Conservation (phyloP, 2,113 vertebrate species). For the Hystrix brachyura region DNA sequence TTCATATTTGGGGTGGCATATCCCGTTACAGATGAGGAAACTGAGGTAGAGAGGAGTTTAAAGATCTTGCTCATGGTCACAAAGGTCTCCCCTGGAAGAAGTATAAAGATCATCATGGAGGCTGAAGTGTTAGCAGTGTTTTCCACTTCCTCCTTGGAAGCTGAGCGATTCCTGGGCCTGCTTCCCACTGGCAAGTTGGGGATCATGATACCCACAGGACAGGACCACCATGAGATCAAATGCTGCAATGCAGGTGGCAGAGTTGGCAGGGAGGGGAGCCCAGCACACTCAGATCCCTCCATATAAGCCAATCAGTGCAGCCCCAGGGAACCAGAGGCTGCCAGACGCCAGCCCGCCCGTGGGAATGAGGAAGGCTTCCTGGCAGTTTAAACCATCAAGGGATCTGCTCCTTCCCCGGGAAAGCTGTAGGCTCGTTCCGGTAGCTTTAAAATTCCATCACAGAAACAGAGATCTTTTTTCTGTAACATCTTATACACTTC, state of each 20-base stretch:
- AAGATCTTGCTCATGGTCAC: neutral
- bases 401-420: neutral
- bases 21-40: neutral
- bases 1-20: neutral
- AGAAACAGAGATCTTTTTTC: neutral
- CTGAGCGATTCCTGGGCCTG: neutral
- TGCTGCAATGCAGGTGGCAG: fast-evolving
- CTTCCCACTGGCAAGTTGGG: neutral
- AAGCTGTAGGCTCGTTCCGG: neutral
- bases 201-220: fast-evolving
- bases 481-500: neutral
- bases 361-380: neutral
- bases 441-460: neutral
- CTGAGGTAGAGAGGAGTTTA: neutral
- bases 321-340: fast-evolving
- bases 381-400: neutral
- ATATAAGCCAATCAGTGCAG: fast-evolving
- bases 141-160: fast-evolving
- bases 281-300: fast-evolving
- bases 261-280: neutral
- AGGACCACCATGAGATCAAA: fast-evolving
- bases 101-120: neutral
- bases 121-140: fast-evolving
- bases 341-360: neutral
- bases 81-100: neutral